Evolutionary conservation across 2,888 invertebrate species (phyloP), one percentile per base, ranked within the genome.

Genomic region (Synanthedon myopaeformis): DNA sequence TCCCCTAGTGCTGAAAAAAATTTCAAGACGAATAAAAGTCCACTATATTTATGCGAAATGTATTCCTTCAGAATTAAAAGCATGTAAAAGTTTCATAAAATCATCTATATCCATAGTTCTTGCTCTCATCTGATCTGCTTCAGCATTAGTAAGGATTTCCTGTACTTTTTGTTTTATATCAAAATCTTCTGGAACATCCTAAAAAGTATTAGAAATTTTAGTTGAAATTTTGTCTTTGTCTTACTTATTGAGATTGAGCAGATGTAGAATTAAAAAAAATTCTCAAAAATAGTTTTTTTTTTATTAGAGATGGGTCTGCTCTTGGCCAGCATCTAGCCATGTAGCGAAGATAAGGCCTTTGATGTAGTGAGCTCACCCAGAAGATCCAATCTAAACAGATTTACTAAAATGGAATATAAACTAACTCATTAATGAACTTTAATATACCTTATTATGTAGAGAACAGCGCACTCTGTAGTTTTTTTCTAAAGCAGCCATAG

Each of bases 31-130:
- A 35, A 35, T 35, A 35, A 35, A 35, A 10, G 35, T 35, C 35
- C 35, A 35, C 35, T 6, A 35, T 35, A 35, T 35, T 67, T 76
- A 93, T 58, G 93, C 90, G 87, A 99, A 99, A 89, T 99, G 98
- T 75, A 99, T 94, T 68, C 97, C 98, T 78, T 94, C 93, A 53
- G 91, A 89, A 82, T 99, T 99, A 76, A 98, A 98, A 42, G 92
- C 93, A 78, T 94, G 91, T 66, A 98, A 82, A 55, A 98, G 82
- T 59, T 89, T 90, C 85, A 98, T 93, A 74, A 99, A 99, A 75
- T 99, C 98, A 86, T 99, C 98, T 62, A 95, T 93, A 72, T 98
- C 97, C 98, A 99, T 96, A 4, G 92, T 93, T 66, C 99, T 89
- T 0, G 99, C 96, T 69, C 99, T 90, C 76, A 92, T 92, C 61